Evolutionary conservation across 2,113 vertebrate species (phyloP).

Genomic region (Brachyhypopomus occidentalis): DNA sequence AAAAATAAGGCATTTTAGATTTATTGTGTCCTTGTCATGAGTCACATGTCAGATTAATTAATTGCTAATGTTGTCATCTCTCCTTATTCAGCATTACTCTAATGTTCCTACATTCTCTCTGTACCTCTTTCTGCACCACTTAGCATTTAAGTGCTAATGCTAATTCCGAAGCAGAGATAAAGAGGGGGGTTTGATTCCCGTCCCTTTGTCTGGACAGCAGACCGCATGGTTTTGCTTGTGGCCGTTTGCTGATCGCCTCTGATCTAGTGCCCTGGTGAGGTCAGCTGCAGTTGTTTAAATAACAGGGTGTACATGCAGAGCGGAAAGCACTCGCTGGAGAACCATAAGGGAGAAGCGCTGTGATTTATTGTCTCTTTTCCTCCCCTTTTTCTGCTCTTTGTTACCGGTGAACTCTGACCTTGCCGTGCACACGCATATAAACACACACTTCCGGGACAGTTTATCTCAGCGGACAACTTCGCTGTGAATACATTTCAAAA

Average conservation of each 20-base stretch:
- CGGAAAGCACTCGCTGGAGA: neutral
- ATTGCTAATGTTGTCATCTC: neutral
- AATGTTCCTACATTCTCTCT: neutral
- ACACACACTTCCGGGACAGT: conserved; percentile 27
- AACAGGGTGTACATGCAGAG: conserved; percentile 8
- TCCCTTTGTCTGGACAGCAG: neutral
- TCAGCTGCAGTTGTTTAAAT: conserved; percentile 30
- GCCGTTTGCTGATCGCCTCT: neutral
- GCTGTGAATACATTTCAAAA: conserved; percentile 29
- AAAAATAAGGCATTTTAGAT: no score
- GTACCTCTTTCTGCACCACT: neutral
- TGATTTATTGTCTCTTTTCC: conserved; percentile 40
- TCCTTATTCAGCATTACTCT: neutral
- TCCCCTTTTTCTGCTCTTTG: conserved; percentile 28
- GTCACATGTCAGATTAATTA: no score
- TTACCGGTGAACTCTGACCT: conserved; percentile 27
- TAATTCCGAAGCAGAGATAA: neutral
- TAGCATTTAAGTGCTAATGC: neutral
- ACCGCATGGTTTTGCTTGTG: no score
- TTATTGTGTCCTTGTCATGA: neutral
- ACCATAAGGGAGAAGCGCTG: neutral
- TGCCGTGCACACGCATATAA: neutral
- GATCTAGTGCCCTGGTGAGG: conserved; percentile 5
- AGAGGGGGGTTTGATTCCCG: neutral
- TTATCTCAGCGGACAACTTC: conserved; percentile 37